These are phyloP conservation scores for Brachyistius frenatus DNA, from an alignment of 2,113 vertebrate species.

Conservation along the genomic window DNA sequence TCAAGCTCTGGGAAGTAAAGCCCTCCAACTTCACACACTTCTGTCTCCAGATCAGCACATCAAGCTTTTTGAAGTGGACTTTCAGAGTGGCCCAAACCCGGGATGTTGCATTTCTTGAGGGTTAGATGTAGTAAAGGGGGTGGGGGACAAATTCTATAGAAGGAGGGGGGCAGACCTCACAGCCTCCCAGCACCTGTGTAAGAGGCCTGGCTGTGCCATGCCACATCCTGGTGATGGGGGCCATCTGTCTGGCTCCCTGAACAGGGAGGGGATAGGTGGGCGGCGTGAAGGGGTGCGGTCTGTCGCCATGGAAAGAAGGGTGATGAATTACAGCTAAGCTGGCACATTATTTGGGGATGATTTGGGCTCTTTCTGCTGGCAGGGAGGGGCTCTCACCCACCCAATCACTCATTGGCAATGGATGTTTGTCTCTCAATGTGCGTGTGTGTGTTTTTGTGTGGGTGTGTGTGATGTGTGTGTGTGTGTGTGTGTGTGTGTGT, in stretches of 20 bases:
- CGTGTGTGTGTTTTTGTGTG: constrained; percentile 39
- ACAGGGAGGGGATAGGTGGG: constrained; percentile 67
- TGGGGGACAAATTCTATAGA: constrained; percentile 51
- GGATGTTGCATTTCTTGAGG: constrained; percentile 79
- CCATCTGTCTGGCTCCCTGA: constrained; percentile 53
- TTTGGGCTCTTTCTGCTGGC: constrained; percentile 91
- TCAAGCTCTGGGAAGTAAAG: constrained; percentile 5
- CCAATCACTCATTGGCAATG: constrained; percentile 77
- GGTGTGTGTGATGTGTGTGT: constrained; percentile 36
- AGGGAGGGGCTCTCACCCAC: constrained; percentile 83
- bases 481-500: constrained; percentile 38
- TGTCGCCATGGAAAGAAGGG: constrained; percentile 77
- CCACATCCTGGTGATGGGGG: constrained; percentile 69
- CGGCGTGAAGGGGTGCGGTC: constrained; percentile 49
- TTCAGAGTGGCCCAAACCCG: constrained; percentile 74
- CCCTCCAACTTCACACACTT: constrained; percentile 18
- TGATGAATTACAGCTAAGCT: constrained; percentile 82
- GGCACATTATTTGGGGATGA: constrained; percentile 83
- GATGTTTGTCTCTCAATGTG: constrained; percentile 63
- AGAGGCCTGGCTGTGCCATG: constrained; percentile 67
- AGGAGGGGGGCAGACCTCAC: constrained; percentile 37
- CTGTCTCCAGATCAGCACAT: constrained; percentile 53
- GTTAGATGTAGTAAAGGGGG: constrained; percentile 60
- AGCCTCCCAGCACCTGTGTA: constrained; percentile 50
- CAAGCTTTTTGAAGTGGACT: constrained; percentile 61